These are phyloP conservation scores for Myanophis thanlyinensis DNA, from an alignment of 2,113 vertebrate genomes.

Conservation along the genomic window DNA sequence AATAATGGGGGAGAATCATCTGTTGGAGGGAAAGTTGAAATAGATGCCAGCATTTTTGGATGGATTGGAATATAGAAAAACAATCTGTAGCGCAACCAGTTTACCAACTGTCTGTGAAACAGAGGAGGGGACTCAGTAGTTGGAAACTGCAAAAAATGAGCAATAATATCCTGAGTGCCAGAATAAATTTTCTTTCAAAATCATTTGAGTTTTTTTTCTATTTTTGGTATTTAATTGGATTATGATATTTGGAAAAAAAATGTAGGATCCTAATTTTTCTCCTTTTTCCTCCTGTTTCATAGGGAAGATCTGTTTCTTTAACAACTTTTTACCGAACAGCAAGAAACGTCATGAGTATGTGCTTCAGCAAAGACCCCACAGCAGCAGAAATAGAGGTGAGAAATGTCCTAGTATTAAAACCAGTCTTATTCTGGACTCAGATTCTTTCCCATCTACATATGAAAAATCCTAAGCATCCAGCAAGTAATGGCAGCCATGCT, in stretches of 20 bases:
- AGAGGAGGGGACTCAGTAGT: background rate
- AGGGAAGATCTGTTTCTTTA: conserved; percentile 98
- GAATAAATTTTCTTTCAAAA: background rate
- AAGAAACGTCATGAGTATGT: conserved; percentile 99
- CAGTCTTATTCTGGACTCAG: background rate
- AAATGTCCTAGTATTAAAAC: background rate
- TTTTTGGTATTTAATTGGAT: background rate
- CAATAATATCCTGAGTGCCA: background rate
- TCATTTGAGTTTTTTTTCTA: background rate
- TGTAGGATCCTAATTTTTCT: background rate
- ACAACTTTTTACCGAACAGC: conserved; percentile 99
- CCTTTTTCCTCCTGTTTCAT: conserved; percentile 58
- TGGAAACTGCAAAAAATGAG: background rate
- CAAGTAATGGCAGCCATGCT: background rate
- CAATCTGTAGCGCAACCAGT: background rate
- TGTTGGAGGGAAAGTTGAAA: background rate
- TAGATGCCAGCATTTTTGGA: background rate
- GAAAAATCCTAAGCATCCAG: background rate
- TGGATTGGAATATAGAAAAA: background rate
- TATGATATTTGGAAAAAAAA: background rate
- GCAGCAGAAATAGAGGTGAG: conserved; percentile 96
- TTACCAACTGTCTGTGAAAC: background rate
- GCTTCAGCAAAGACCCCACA: conserved; percentile 94
- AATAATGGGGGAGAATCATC: background rate
- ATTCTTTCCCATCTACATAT: background rate